These are phyloP conservation scores for Tinea semifulvella DNA, from an alignment of 2,888 invertebrate genomes.

Conservation along the genomic window DNA sequence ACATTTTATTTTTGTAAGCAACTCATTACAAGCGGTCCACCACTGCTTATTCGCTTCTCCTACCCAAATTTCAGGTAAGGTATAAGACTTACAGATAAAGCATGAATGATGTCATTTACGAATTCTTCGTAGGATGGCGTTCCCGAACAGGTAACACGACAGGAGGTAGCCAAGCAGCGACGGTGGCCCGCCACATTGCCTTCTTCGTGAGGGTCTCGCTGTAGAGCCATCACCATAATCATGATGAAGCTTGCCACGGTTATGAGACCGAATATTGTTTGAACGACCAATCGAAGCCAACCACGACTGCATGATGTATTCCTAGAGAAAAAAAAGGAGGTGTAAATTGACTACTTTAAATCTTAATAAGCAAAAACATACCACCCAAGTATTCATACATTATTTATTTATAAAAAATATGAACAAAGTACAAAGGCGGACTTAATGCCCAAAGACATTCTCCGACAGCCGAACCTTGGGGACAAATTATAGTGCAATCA, in stretches of 20 bases:
- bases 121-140: constrained; percentile 29
- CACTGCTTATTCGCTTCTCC: no score
- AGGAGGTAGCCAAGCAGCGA: constrained; percentile 30
- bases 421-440: no score
- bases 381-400: no score
- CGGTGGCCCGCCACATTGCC: constrained; percentile 16
- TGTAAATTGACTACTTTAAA: no score
- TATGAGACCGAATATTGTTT: constrained; percentile 39
- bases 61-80: no score
- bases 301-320: constrained; percentile 46
- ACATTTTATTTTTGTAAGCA: no score
- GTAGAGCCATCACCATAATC: constrained; percentile 38
- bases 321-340: constrained; percentile 27
- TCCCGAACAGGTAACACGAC: constrained; percentile 33
- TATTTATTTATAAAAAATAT: no score
- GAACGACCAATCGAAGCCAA: constrained; percentile 42
- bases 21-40: no score
- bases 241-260: constrained; percentile 45
- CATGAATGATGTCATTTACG: constrained; percentile 32
- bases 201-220: constrained; percentile 16
- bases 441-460: no score
- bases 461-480: no score
- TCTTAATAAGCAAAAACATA: no score
- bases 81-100: constrained; percentile 38
- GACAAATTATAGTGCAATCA: no score